Percentiles rank a stretch among this genome's conserved stretches.
Evolutionary conservation across 2,888 invertebrate species (phyloP).

Genomic region (Stenodema calcarata): DNA sequence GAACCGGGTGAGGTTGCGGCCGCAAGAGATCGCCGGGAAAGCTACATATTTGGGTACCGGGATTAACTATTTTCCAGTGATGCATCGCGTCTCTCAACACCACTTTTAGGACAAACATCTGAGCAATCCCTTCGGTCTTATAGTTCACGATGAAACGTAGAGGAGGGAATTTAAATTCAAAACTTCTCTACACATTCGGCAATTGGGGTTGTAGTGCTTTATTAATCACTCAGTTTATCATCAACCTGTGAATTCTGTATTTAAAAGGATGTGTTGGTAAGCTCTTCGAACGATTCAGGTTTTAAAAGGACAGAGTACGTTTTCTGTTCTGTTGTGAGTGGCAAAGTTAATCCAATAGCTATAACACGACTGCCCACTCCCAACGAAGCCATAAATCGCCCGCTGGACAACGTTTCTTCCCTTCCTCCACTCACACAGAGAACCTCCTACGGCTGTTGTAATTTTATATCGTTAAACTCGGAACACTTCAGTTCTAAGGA

Average conservation of each 20-base stretch:
- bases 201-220: no score
- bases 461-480: background rate
- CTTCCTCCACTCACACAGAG: background rate
- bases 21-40: background rate
- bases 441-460: background rate
- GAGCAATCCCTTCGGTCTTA: no score
- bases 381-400: slow-evolving; percentile 18
- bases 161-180: no score
- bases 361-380: background rate
- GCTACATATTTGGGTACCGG: background rate
- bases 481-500: background rate
- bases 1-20: background rate
- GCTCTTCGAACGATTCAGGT: background rate
- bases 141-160: no score
- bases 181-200: no score
- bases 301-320: background rate
- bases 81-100: no score
- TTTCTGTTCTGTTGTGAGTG: slow-evolving; percentile 6
- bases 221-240: no score
- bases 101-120: no score
- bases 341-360: slow-evolving; percentile 28
- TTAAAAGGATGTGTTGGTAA: background rate
- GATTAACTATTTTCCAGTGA: background rate
- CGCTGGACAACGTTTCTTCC: background rate
- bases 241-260: background rate